These are phyloP conservation scores for Mohoua ochrocephala DNA, from an alignment of 2,113 vertebrate species.

Conservation along the genomic window DNA sequence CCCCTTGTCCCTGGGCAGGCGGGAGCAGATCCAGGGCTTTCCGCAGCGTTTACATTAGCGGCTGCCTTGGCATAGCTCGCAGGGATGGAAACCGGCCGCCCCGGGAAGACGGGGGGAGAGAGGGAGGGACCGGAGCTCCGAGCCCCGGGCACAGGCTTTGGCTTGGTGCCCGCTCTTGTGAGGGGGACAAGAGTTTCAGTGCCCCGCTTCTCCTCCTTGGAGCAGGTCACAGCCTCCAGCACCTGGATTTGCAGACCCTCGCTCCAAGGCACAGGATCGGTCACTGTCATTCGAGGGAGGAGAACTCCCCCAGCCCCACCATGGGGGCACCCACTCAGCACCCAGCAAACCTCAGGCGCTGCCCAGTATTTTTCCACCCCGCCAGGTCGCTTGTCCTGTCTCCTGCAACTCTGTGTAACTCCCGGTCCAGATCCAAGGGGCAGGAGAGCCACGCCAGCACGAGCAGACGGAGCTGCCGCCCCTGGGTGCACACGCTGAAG, in stretches of 20 bases:
- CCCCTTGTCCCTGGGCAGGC: neutral
- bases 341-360: neutral
- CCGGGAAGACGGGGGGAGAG: neutral
- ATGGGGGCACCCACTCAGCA: neutral
- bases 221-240: neutral
- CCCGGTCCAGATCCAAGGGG: neutral
- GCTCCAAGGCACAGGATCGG: neutral
- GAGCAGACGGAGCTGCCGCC: neutral
- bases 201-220: neutral
- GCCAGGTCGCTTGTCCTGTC: neutral
- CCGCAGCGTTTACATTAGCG: neutral
- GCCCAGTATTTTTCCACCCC: neutral
- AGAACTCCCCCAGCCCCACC: neutral
- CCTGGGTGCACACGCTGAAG: rapidly evolving
- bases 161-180: neutral
- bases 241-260: neutral
- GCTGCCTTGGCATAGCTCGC: slow-evolving; percentile 15
- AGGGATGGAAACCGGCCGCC: neutral
- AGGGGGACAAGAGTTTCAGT: neutral
- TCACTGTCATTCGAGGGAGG: neutral
- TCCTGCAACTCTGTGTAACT: neutral
- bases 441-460: neutral
- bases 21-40: neutral
- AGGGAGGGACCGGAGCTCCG: neutral
- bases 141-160: neutral